Base-by-base conservation (phyloP, 2,888 invertebrate genomes). In the Hoplodrina ambigua region DNA sequence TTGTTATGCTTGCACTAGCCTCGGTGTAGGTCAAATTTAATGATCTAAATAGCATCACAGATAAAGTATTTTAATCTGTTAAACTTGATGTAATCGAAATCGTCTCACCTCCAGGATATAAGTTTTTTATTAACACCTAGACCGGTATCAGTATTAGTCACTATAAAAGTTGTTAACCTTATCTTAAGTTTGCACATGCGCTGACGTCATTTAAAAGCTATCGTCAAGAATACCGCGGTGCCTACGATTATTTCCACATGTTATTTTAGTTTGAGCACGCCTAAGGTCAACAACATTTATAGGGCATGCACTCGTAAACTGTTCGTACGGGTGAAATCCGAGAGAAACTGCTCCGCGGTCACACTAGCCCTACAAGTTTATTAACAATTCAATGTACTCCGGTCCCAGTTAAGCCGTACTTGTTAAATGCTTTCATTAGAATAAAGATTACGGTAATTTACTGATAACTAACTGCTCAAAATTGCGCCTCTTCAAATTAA, bases 131-230 rank as follows among this genome's bases (percentile, higher is more conserved):
- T 65, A 30, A 65, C 52, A 55, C 44, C 56, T 65, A 72, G 72
- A 65, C 81, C 59, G 63, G 65, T 50, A 79, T 81, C 72, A 59
- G 75, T 60, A 72, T 85, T 80, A 85, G 78, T 82, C 78, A 81
- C 72, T 76, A 74, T 74, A 86, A 84, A 86, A 86, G 82, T 83
- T 77, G 86, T 84, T 82, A 75, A 83, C 87, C 86, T 85, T 86
- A 85, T 83, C 81, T 78, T 61, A 75, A 60, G 62, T 78, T 74
- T 72, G 72, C 66, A 65, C 61, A 69, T 69, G 57, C 62, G 56
- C n/a, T 80, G 74, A 81, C 82, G 84, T 86, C 82, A 82, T 63
- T 74, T 69, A 60, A 70, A 78, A 75, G 68, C 73, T 64, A 72
- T 78, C 63, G 75, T 70, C 64, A 71, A 83, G 62, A 77, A 77